Evolutionary conservation across 2,888 invertebrate genomes (phyloP), one percentile per base, ranked within the genome.

Genomic region (Philereme vetulata): DNA sequence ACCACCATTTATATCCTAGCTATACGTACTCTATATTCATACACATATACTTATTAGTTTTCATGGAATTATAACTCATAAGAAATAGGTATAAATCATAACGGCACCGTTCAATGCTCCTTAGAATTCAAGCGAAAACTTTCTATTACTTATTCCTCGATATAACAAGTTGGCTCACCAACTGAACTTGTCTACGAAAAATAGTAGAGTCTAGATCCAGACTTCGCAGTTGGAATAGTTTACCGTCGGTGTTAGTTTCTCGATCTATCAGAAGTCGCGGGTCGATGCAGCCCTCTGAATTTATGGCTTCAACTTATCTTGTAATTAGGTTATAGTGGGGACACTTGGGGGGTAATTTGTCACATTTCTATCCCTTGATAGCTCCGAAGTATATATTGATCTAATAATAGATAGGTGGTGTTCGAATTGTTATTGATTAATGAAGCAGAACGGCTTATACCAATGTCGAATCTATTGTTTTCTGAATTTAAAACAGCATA

Each of bases 271-370:
- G 45, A 59, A 61, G 48, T 58, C 45, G 51, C 42, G 52, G 53
- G 51, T 49, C 58, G 62, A 53, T 50, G 48, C 64, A 46, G 64
- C 64, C 59, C 51, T 50, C 60, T 62, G 70, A 80, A 83, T 85
- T 84, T 85, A 86, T 83, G 80, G 81, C 79, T 75, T 71, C 72
- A 81, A 86, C 81, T 86, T 84, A 84, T 81, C 78, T 70, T 68
- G 79, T 88, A 86, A 87, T 88, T 85, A 84, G 81, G 84, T 87
- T 88, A 84, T 77, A 72, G 74, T 69, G 71, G 74, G 75, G 82
- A 78, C 84, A 80, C 82, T 83, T 73, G 83, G 84, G 84, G 84
- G 78, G 75, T 77, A 82, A 86, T 88, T 87, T 84, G 81, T 85
- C 84, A 82, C 77, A 80, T 79, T 80, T 45, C 60, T 45, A 52